These are phyloP conservation scores for Cyprinella venusta DNA, from an alignment of 2,797 vertebrate genomes.

Conservation along the genomic window DNA sequence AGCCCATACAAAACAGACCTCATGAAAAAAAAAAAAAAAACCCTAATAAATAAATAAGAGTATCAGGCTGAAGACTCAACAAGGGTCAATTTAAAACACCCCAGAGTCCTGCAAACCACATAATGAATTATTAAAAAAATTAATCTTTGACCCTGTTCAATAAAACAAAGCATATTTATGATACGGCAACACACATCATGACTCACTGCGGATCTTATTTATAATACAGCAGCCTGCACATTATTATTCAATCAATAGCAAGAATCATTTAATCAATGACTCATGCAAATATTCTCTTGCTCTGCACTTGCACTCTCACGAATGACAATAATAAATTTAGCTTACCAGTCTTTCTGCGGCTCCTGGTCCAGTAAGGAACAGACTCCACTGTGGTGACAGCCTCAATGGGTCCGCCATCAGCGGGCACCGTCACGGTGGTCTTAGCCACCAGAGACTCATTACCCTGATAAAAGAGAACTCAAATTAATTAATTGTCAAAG, in stretches of 20 bases:
- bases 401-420: constrained; percentile 89
- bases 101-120: neutral
- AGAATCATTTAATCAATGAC: constrained; percentile 9
- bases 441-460: constrained; percentile 94
- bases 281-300: constrained; percentile 5
- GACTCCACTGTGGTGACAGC: constrained; percentile 92
- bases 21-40: neutral
- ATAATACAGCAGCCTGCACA: neutral
- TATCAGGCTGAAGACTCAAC: neutral
- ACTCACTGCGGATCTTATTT: neutral
- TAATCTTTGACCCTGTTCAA: neutral
- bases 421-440: constrained; percentile 91
- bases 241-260: constrained; percentile 17
- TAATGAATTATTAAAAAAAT: neutral
- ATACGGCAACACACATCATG: neutral
- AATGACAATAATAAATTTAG: neutral
- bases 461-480: constrained; percentile 71
- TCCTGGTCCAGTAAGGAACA: constrained; percentile 87
- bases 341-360: constrained; percentile 86
- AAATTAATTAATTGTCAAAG: neutral
- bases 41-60: neutral
- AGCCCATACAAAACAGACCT: neutral
- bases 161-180: neutral
- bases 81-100: constrained; percentile 6
- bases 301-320: neutral